Evolutionary conservation across 2,113 vertebrate genomes (phyloP).

Genomic region (Machaerirhynchus nigripectus): DNA sequence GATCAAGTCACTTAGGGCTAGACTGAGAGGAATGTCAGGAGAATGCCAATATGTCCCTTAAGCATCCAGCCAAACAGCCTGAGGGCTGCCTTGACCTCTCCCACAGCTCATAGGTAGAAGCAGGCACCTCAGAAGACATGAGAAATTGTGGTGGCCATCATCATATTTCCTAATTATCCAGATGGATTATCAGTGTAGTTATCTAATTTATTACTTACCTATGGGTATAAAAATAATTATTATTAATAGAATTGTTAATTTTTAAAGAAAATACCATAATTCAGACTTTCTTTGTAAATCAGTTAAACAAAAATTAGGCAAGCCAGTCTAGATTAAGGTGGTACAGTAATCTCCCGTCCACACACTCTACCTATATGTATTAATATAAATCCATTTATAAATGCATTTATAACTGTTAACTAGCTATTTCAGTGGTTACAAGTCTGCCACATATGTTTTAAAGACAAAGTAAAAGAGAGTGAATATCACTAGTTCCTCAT

Average conservation of each 20-base stretch:
- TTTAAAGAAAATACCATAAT: background rate
- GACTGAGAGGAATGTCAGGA: background rate
- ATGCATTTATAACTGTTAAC: background rate
- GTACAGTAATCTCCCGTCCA: background rate
- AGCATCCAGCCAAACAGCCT: background rate
- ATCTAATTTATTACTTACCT: background rate
- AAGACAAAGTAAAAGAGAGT: background rate
- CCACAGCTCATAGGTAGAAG: background rate
- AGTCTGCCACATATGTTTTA: background rate
- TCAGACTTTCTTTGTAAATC: background rate
- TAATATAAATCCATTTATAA: background rate
- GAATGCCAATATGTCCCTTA: background rate
- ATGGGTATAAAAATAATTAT: background rate
- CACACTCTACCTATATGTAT: background rate
- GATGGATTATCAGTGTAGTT: background rate
- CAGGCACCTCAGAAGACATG: background rate
- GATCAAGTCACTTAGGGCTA: background rate
- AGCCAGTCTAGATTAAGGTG: background rate
- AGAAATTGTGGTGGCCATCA: background rate
- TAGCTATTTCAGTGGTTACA: background rate
- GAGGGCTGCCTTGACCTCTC: background rate
- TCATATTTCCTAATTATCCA: background rate
- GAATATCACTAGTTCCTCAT: background rate
- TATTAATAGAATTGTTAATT: background rate
- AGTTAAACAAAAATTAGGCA: background rate